Conservation (phyloP, 2,888 invertebrate genomes). For the Holacanthella duospinosa region DNA sequence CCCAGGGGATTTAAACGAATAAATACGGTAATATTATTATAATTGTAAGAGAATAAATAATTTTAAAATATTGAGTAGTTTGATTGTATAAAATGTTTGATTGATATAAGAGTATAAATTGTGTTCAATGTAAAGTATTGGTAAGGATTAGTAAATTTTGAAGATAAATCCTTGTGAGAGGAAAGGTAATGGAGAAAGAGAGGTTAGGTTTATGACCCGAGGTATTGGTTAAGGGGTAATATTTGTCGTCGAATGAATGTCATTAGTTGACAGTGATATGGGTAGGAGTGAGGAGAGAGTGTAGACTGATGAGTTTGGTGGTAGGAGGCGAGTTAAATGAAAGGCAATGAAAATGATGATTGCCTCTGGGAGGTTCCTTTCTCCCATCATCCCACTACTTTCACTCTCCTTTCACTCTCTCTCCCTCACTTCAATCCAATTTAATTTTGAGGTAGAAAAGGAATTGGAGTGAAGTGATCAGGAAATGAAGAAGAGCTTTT, state of each 20-base stretch:
- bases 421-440: slow-evolving; percentile 4
- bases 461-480: slow-evolving; percentile 9
- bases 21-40: too few species aligned
- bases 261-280: neutral
- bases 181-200: neutral
- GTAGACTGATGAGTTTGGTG: slow-evolving; percentile 3
- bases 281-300: neutral
- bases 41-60: too few species aligned
- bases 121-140: too few species aligned
- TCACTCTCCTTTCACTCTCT: neutral
- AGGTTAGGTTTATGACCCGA: neutral
- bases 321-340: slow-evolving; percentile 10
- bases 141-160: neutral
- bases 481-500: slow-evolving; percentile 1
- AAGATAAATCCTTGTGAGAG: neutral
- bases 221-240: slow-evolving; percentile 2
- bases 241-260: neutral
- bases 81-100: too few species aligned
- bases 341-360: slow-evolving; percentile 9
- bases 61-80: too few species aligned
- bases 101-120: too few species aligned
- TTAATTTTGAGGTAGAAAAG: slow-evolving; percentile 4
- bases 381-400: neutral
- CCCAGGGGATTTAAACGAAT: too few species aligned
- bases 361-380: neutral